Conservation (phyloP, 2,888 invertebrate species). For the Scrobipalpa atriplicella region DNA sequence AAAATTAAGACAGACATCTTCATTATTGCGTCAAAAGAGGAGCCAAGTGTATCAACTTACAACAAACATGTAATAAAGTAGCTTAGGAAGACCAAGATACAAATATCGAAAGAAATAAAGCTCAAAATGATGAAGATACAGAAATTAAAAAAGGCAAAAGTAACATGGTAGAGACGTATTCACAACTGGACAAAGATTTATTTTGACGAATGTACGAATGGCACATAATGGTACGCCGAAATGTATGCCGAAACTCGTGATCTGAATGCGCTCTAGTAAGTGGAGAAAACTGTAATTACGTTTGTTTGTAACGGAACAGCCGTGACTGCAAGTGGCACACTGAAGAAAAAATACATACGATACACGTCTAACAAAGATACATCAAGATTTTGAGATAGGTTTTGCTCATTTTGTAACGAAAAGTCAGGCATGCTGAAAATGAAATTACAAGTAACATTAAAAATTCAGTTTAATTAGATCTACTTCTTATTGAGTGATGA, state of each 20-base stretch:
- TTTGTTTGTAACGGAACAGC: slow-evolving; percentile 20
- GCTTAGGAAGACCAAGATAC: background rate
- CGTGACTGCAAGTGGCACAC: background rate
- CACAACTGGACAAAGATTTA: slow-evolving; percentile 34
- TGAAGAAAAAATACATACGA: background rate
- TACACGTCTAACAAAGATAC: background rate
- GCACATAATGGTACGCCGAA: slow-evolving; percentile 30
- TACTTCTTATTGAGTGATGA: too few species aligned
- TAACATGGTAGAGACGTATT: slow-evolving; percentile 27
- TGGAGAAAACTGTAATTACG: slow-evolving; percentile 29
- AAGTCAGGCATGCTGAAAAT: too few species aligned
- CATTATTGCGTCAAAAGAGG: slow-evolving; percentile 47
- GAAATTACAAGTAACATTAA: too few species aligned
- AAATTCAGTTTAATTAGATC: too few species aligned
- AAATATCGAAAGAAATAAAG: background rate
- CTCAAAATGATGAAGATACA: slow-evolving; percentile 5
- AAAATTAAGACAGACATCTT: slow-evolving; percentile 57
- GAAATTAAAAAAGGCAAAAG: background rate
- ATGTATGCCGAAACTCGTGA: slow-evolving; percentile 30
- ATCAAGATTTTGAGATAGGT: background rate
- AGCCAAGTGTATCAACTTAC: slow-evolving; percentile 34
- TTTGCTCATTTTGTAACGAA: too few species aligned
- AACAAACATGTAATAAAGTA: background rate
- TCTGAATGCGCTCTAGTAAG: slow-evolving; percentile 33
- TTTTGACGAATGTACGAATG: slow-evolving; percentile 34